A percentile compares a stretch with the other conserved stretches of the same genome.
Evolutionary conservation across 2,888 invertebrate species (phyloP).

Genomic region (Eumerus sabulonum): DNA sequence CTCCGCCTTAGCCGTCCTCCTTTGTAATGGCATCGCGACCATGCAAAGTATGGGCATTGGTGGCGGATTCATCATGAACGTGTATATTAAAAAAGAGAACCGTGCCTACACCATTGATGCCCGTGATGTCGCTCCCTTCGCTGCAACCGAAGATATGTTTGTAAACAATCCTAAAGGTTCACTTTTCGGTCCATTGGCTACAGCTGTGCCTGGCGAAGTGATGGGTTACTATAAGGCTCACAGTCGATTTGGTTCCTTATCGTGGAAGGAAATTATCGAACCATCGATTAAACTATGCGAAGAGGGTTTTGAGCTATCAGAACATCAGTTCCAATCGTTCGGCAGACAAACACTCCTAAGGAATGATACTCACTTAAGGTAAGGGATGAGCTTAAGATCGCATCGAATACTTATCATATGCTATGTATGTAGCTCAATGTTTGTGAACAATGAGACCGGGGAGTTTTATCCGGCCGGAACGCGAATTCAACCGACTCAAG

Average conservation of each 20-base stretch:
- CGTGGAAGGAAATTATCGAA: slow-evolving; percentile 85
- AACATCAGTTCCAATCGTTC: slow-evolving; percentile 81
- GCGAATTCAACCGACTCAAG: slow-evolving; percentile 82
- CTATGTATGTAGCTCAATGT: slow-evolving; percentile 77
- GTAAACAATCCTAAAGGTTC: slow-evolving; percentile 67
- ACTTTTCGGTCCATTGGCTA: slow-evolving; percentile 82
- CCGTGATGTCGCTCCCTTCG: slow-evolving; percentile 86
- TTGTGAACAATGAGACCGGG: slow-evolving; percentile 81
- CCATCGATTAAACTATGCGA: slow-evolving; percentile 84
- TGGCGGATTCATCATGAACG: slow-evolving; percentile 89
- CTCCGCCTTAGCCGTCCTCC: slow-evolving; percentile 89
- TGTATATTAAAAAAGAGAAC: slow-evolving; percentile 83
- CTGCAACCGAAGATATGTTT: slow-evolving; percentile 79
- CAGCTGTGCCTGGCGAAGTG: slow-evolving; percentile 92
- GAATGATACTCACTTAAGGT: slow-evolving; percentile 79
- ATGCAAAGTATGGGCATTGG: slow-evolving; percentile 90
- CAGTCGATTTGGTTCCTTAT: slow-evolving; percentile 85
- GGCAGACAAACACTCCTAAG: slow-evolving; percentile 72
- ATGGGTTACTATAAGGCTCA: slow-evolving; percentile 89
- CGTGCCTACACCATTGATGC: slow-evolving; percentile 86
- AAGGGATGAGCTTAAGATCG: slow-evolving; percentile 70
- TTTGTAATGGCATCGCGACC: slow-evolving; percentile 90
- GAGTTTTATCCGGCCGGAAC: slow-evolving; percentile 82
- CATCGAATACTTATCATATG: too few relatives aligned
- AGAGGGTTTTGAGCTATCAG: slow-evolving; percentile 83